Conservation (phyloP, 2,888 invertebrate genomes). For the Aphodius granarius region DNA sequence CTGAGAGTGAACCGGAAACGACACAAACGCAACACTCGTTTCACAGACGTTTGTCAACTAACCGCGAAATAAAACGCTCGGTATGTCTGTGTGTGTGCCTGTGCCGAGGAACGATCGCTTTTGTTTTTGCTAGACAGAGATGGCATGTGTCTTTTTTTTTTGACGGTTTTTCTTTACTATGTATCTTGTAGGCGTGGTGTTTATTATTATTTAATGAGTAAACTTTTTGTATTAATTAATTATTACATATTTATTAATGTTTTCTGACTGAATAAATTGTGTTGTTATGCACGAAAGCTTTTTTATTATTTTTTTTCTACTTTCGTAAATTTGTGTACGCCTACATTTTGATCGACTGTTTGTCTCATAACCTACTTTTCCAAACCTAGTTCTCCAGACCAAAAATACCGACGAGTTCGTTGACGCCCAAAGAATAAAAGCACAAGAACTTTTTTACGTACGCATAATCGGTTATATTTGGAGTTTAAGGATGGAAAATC, state of each 20-base stretch:
- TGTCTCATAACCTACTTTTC: not conserved
- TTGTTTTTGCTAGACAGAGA: constrained; percentile 36
- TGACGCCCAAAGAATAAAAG: not conserved
- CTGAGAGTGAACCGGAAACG: constrained; percentile 83
- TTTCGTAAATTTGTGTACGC: not conserved
- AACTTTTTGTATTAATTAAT: not conserved
- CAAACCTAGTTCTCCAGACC: not conserved
- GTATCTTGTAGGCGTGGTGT: constrained; percentile 37
- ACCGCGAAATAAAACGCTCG: constrained; percentile 78
- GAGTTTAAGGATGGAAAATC: not conserved
- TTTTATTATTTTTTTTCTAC: not conserved
- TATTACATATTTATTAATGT: too few relatives aligned
- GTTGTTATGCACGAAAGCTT: not conserved
- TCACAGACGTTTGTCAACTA: constrained; percentile 79
- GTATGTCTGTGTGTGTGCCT: constrained; percentile 57
- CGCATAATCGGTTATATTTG: not conserved
- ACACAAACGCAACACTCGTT: constrained; percentile 72
- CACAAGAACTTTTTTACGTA: not conserved
- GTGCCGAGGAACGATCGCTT: constrained; percentile 27
- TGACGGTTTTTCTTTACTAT: constrained; percentile 23
- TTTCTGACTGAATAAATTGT: not conserved
- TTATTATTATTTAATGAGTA: constrained; percentile 10
- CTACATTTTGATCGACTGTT: not conserved
- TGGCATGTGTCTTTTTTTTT: constrained; percentile 41
- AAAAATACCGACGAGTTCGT: not conserved